Evolutionary conservation across 2,113 vertebrate species (phyloP).

Genomic region (Cyanocitta stelleri): DNA sequence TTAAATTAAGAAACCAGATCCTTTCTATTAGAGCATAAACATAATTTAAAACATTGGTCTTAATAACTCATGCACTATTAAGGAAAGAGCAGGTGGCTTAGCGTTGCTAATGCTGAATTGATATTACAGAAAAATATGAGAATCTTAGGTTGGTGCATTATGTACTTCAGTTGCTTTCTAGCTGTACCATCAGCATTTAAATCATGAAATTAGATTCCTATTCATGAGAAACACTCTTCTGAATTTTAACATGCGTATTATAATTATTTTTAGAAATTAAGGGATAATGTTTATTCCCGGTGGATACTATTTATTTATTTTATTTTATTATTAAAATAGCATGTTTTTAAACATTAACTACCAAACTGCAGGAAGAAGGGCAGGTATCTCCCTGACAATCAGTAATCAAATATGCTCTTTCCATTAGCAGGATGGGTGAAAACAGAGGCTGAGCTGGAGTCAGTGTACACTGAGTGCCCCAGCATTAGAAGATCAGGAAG

Average conservation of each 20-base stretch:
- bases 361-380: background rate
- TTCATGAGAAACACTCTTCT: constrained; percentile 30
- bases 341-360: background rate
- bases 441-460: background rate
- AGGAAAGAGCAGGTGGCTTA: constrained; percentile 43
- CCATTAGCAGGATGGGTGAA: background rate
- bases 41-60: constrained; percentile 48
- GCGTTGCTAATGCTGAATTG: background rate
- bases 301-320: background rate
- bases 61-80: constrained; percentile 44
- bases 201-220: constrained; percentile 46
- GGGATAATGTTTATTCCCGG: background rate
- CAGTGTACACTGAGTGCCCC: background rate
- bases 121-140: constrained; percentile 32
- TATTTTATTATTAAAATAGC: background rate
- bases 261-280: constrained; percentile 52
- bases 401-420: background rate
- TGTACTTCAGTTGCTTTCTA: constrained; percentile 39
- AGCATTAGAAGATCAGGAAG: background rate
- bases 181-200: constrained; percentile 34
- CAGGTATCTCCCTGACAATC: background rate
- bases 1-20: constrained; percentile 52
- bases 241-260: constrained; percentile 40
- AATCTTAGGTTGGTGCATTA: background rate
- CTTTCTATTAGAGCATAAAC: constrained; percentile 53